These are phyloP conservation scores for Chlorops oryzae DNA, from an alignment of 1,140 invertebrate genomes.

Conservation along the genomic window DNA sequence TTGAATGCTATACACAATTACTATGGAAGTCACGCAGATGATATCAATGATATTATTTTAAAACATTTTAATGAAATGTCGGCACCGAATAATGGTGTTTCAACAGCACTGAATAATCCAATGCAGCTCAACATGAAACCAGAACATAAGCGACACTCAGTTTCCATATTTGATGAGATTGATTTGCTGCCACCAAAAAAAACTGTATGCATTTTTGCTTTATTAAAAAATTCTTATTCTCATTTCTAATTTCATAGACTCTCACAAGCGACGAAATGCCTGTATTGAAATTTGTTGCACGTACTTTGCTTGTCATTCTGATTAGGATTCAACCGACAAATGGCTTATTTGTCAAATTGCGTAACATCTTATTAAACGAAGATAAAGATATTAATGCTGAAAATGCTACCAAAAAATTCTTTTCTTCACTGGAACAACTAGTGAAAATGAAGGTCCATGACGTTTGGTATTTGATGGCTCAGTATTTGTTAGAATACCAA, in stretches of 20 bases:
- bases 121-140: constrained; percentile 20
- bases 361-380: constrained; percentile 9
- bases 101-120: constrained; percentile 25
- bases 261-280: constrained; percentile 20
- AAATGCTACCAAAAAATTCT: constrained; percentile 33
- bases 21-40: constrained; percentile 22
- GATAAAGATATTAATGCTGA: constrained; percentile 22
- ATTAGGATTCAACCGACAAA: constrained; percentile 26
- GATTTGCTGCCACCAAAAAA: constrained; percentile 23
- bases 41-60: constrained; percentile 31
- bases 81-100: constrained; percentile 23
- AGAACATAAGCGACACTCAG: constrained; percentile 32
- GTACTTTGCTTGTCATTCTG: constrained; percentile 31
- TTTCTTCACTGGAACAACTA: constrained; percentile 33
- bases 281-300: constrained; percentile 34
- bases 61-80: constrained; percentile 26
- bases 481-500: constrained; percentile 37
- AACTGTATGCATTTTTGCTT: constrained; percentile 22
- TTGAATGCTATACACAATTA: constrained; percentile 24
- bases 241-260: constrained; percentile 13
- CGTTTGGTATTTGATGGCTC: constrained; percentile 39
- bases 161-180: constrained; percentile 42
- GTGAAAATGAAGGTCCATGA: constrained; percentile 38
- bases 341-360: constrained; percentile 23
- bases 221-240: background rate